Conservation (phyloP, 2,797 vertebrate genomes). For the Channa striata region DNA sequence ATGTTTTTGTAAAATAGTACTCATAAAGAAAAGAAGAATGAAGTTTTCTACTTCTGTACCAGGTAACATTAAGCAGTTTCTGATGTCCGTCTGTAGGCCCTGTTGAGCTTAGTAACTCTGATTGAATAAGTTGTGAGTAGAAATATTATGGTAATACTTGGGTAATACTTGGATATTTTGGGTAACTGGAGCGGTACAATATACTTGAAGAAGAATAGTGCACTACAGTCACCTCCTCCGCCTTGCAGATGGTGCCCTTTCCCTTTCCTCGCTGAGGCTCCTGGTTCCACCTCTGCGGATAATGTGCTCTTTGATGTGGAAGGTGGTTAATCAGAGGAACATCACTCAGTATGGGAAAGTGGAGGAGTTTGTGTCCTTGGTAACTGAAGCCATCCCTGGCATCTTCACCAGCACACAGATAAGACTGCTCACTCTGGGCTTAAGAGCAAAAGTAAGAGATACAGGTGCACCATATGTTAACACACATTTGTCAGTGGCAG, state of each 20-base stretch:
- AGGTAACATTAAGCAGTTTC: too few species aligned
- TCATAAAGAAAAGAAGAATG: too few species aligned
- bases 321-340: conserved; percentile 57
- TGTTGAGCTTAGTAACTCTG: too few species aligned
- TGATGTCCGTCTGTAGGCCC: too few species aligned
- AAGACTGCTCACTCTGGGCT: conserved; percentile 67
- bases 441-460: conserved; percentile 68
- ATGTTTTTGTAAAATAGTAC: too few species aligned
- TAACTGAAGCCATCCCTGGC: conserved; percentile 69
- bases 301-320: conserved; percentile 75
- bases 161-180: not conserved
- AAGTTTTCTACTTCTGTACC: too few species aligned
- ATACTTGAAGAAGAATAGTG: not conserved
- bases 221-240: not conserved
- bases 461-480: not conserved
- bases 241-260: conserved; percentile 48
- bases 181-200: not conserved
- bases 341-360: conserved; percentile 69
- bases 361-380: conserved; percentile 73
- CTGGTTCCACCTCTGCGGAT: conserved; percentile 71
- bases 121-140: too few species aligned
- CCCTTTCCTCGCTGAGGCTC: conserved; percentile 60
- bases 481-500: not conserved
- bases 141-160: too few species aligned
- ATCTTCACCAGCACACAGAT: conserved; percentile 61